Conservation (phyloP, 2,113 vertebrate species). For the Hemichromis elongatus region DNA sequence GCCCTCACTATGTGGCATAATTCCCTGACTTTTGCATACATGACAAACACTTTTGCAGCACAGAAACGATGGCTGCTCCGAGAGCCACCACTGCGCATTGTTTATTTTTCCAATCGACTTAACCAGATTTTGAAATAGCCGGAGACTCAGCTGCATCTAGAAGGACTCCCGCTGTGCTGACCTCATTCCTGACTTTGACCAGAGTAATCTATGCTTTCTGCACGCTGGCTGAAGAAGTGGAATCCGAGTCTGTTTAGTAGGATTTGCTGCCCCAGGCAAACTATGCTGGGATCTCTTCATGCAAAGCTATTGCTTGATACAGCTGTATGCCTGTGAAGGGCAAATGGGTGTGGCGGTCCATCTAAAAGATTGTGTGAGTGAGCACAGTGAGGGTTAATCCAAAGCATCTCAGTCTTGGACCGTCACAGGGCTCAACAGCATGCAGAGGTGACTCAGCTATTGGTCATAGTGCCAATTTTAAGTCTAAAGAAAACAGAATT, state of each 20-base stretch:
- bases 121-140: constrained; percentile 41
- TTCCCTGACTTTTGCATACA: constrained; percentile 23
- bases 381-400: not conserved
- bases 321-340: constrained; percentile 20
- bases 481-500: not conserved
- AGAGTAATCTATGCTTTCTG: constrained; percentile 59
- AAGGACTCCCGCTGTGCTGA: constrained; percentile 58
- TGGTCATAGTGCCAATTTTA: not conserved
- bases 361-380: not conserved
- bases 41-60: constrained; percentile 12
- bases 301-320: constrained; percentile 4
- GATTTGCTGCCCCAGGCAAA: constrained; percentile 38
- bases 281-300: constrained; percentile 21
- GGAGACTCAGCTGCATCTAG: constrained; percentile 44
- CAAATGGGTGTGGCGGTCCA: constrained; percentile 17
- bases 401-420: constrained; percentile 20
- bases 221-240: constrained; percentile 43
- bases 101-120: constrained; percentile 49
- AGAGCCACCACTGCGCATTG: constrained; percentile 27
- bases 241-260: constrained; percentile 34
- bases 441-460: constrained; percentile 49
- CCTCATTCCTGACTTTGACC: constrained; percentile 61
- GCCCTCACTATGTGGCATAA: not conserved
- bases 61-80: not conserved
- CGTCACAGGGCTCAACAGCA: constrained; percentile 1